These are phyloP conservation scores for Sinocyclocheilus anophthalmus DNA, from an alignment of 2,113 vertebrate genomes.

Conservation along the genomic window DNA sequence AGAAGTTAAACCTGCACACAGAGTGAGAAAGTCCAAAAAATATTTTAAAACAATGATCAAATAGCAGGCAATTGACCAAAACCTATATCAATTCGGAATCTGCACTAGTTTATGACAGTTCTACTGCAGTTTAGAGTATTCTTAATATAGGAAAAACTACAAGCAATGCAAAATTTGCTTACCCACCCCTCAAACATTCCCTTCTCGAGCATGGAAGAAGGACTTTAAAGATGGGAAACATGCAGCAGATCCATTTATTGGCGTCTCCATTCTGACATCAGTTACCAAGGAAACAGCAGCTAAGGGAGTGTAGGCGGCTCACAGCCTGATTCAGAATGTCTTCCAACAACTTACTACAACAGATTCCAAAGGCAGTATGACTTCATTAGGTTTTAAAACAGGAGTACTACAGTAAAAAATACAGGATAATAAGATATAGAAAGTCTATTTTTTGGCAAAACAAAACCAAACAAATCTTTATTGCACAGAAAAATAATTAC, in stretches of 20 bases:
- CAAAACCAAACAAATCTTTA: not conserved
- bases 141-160: not conserved
- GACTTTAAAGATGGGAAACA: constrained; percentile 63
- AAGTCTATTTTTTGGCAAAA: no score
- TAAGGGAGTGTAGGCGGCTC: constrained; percentile 67
- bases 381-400: constrained; percentile 30
- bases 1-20: not conserved
- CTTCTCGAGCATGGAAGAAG: constrained; percentile 47
- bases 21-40: not conserved
- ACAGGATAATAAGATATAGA: not conserved
- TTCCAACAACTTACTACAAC: constrained; percentile 58
- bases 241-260: constrained; percentile 61
- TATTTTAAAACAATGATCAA: not conserved
- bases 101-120: not conserved
- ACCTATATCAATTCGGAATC: not conserved
- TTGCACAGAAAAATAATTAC: not conserved
- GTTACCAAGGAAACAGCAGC: constrained; percentile 77
- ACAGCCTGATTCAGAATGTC: constrained; percentile 55
- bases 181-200: not conserved
- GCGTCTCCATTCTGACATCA: constrained; percentile 66
- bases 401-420: not conserved
- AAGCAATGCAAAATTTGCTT: constrained; percentile 22
- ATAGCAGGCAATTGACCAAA: not conserved
- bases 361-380: constrained; percentile 23
- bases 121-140: not conserved